Conservation (phyloP, 2,888 invertebrate genomes). For the Plebejus anna region DNA sequence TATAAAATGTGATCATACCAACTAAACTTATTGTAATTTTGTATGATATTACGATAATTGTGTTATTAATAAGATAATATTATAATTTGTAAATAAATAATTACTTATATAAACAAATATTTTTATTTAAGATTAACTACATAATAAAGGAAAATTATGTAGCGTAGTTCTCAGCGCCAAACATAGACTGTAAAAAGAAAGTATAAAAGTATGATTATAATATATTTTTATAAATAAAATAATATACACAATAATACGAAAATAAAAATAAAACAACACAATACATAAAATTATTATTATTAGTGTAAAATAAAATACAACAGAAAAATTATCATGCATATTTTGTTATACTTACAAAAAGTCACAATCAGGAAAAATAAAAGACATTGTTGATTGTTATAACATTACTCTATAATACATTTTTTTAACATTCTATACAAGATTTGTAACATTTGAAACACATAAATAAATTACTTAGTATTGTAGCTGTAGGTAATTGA, state of each 20-base stretch:
- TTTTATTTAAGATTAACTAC: constrained; percentile 28
- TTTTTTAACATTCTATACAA: constrained; percentile 64
- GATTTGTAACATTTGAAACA: constrained; percentile 46
- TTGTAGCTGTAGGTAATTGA: constrained; percentile 35
- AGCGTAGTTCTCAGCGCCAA: constrained; percentile 70
- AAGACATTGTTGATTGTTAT: constrained; percentile 48
- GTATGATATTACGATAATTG: constrained; percentile 51
- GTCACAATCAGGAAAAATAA: constrained; percentile 43
- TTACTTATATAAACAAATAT: constrained; percentile 37
- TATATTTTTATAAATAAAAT: constrained; percentile 32
- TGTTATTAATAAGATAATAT: constrained; percentile 43
- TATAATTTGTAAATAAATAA: constrained; percentile 47
- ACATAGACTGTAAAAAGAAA: constrained; percentile 69
- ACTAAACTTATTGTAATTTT: not conserved
- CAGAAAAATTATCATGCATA: constrained; percentile 36
- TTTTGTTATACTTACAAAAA: constrained; percentile 31
- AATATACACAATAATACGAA: not conserved
- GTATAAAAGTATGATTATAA: constrained; percentile 37
- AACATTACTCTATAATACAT: constrained; percentile 57
- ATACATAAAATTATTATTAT: constrained; percentile 24
- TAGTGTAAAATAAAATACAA: constrained; percentile 34
- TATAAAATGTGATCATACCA: not conserved
- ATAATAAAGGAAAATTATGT: constrained; percentile 45
- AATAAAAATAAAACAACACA: constrained; percentile 30
- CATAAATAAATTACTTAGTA: constrained; percentile 38